A percentile compares a stretch with the other conserved stretches of the same genome.
Evolutionary conservation across 2,797 vertebrate species (phyloP).

Genomic region (Toxotes lorentzi): DNA sequence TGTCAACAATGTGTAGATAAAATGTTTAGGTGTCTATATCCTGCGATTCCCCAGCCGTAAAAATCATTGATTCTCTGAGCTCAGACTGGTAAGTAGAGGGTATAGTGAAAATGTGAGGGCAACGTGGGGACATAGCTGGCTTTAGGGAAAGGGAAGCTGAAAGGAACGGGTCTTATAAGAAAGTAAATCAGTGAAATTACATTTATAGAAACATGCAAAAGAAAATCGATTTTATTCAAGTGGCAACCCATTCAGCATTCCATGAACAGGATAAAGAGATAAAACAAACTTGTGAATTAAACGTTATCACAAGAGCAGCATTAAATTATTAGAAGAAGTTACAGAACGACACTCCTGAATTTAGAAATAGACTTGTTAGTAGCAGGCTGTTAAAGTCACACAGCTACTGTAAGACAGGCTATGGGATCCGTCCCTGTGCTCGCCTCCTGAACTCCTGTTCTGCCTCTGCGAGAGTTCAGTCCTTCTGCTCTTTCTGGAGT

Average conservation of each 20-base stretch:
- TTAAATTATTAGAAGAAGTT: slow-evolving; percentile 55
- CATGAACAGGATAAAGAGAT: slow-evolving; percentile 29
- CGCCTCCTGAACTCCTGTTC: slow-evolving; percentile 57
- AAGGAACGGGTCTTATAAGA: slow-evolving; percentile 64
- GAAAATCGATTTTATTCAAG: slow-evolving; percentile 53
- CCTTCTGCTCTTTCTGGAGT: slow-evolving; percentile 74
- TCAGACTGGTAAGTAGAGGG: slow-evolving; percentile 71
- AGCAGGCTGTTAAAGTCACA: slow-evolving; percentile 62
- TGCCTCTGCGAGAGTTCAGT: slow-evolving; percentile 55
- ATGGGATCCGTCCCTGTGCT: slow-evolving; percentile 56
- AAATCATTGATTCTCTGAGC: slow-evolving; percentile 66
- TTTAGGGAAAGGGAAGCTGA: slow-evolving; percentile 64
- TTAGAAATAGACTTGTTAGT: slow-evolving; percentile 53
- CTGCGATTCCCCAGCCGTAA: slow-evolving; percentile 8
- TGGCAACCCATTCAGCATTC: slow-evolving; percentile 61
- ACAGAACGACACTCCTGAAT: slow-evolving; percentile 52
- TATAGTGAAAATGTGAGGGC: slow-evolving; percentile 66
- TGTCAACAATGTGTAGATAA: slow-evolving; percentile 20
- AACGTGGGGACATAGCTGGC: slow-evolving; percentile 51
- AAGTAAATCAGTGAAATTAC: slow-evolving; percentile 64
- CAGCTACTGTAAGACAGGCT: slow-evolving; percentile 41
- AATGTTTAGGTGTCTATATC: slow-evolving; percentile 17
- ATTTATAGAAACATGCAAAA: slow-evolving; percentile 69
- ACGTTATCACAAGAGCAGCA: slow-evolving; percentile 18
- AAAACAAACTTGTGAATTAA: slow-evolving; percentile 16